phyloP scores from a whole-genome alignment of 2,113 vertebrate genomes.

The Camelus dromedarius region DNA sequence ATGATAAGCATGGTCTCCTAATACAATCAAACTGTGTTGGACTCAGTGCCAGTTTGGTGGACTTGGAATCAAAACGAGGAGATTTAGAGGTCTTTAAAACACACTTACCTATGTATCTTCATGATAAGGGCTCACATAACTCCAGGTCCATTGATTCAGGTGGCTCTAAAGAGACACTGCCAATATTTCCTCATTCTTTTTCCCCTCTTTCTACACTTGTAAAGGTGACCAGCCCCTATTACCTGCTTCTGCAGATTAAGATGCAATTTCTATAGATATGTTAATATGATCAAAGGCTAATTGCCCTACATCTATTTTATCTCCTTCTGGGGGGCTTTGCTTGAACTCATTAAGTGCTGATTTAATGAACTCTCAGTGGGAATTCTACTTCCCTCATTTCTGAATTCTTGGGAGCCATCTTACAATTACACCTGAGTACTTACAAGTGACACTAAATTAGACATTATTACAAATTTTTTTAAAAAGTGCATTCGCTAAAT shows the following conservation, averaged over 20 bases:
- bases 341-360: slow-evolving; percentile 73
- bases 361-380: slow-evolving; percentile 76
- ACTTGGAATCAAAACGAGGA: background rate
- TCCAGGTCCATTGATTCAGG: background rate
- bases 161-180: background rate
- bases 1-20: background rate
- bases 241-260: slow-evolving; percentile 41
- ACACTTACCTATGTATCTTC: background rate
- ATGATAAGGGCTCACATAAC: background rate
- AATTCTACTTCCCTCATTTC: slow-evolving; percentile 72
- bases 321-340: slow-evolving; percentile 34
- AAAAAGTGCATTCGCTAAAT: slow-evolving; percentile 56
- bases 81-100: background rate
- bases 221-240: background rate
- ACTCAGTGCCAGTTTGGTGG: background rate
- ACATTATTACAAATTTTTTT: slow-evolving; percentile 47
- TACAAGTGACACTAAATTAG: slow-evolving; percentile 73
- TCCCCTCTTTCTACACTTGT: background rate
- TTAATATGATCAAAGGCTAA: slow-evolving; percentile 74
- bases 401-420: slow-evolving; percentile 68
- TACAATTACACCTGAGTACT: slow-evolving; percentile 53
- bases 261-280: slow-evolving; percentile 48
- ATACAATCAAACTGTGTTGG: background rate
- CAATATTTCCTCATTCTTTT: background rate
- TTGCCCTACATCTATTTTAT: slow-evolving; percentile 61